Conservation (phyloP, 2,113 vertebrate genomes). For the Conger conger region DNA sequence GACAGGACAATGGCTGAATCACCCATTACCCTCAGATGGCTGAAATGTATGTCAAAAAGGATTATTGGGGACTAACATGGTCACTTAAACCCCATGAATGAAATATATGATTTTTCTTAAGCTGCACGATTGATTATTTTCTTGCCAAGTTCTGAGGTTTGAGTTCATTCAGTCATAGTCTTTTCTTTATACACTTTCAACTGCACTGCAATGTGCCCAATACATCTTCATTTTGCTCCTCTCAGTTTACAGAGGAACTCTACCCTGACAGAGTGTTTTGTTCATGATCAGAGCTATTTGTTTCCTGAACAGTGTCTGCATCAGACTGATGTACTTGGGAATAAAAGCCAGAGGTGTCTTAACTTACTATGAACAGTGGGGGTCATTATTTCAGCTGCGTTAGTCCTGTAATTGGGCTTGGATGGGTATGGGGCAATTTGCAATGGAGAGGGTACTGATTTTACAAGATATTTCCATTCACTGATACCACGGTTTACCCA, state of each 20-base stretch:
- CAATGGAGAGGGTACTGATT: not conserved
- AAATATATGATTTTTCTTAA: not conserved
- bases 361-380: not conserved
- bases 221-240: not conserved
- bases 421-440: not conserved
- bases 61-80: not conserved
- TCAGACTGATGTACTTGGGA: not conserved
- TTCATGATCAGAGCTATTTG: not conserved
- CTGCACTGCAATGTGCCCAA: not conserved
- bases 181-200: constrained; percentile 5
- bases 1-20: constrained; percentile 51
- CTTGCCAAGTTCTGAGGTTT: not conserved
- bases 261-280: not conserved
- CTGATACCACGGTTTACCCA: not conserved
- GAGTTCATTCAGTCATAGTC: not conserved
- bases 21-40: constrained; percentile 19
- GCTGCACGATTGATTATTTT: not conserved
- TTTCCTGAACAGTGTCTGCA: not conserved
- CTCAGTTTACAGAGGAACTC: not conserved
- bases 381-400: not conserved
- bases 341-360: not conserved
- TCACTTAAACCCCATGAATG: not conserved
- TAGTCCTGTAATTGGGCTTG: not conserved
- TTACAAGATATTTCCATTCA: constrained; percentile 3
- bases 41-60: constrained; percentile 4